These are phyloP conservation scores for Conus ventricosus DNA, from an alignment of 1,140 invertebrate genomes.

Conservation along the genomic window DNA sequence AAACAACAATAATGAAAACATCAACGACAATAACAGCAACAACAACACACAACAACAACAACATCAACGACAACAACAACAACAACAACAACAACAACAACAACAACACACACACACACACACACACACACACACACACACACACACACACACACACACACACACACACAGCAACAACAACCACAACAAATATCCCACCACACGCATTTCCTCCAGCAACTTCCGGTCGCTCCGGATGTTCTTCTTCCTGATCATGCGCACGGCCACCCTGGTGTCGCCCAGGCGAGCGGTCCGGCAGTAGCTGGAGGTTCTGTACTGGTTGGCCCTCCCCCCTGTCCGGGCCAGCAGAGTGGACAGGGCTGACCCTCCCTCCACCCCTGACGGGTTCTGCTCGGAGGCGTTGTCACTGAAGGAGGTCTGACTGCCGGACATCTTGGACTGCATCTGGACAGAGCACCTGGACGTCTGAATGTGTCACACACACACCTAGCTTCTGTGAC, in stretches of 20 bases:
- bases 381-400: background rate
- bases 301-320: background rate
- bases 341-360: background rate
- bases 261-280: slow-evolving; percentile 52
- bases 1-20: too few species aligned
- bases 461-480: too few species aligned
- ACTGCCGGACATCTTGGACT: background rate
- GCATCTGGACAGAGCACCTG: background rate
- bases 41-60: too few species aligned
- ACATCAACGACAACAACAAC: background rate
- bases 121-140: too few species aligned
- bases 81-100: background rate
- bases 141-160: too few species aligned
- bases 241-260: slow-evolving; percentile 57
- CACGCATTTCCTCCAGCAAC: slow-evolving; percentile 62
- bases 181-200: slow-evolving; percentile 32
- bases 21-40: too few species aligned
- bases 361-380: background rate
- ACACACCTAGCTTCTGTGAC: too few species aligned
- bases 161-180: too few species aligned
- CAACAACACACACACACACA: too few species aligned
- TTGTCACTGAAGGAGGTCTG: background rate
- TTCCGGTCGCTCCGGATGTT: slow-evolving; percentile 57
- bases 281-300: slow-evolving; percentile 42
- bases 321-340: background rate